A percentile compares a stretch with the other conserved stretches of the same genome.
These are phyloP conservation scores for Threskiornis aethiopicus DNA, from an alignment of 2,797 vertebrate species.

Conservation along the genomic window DNA sequence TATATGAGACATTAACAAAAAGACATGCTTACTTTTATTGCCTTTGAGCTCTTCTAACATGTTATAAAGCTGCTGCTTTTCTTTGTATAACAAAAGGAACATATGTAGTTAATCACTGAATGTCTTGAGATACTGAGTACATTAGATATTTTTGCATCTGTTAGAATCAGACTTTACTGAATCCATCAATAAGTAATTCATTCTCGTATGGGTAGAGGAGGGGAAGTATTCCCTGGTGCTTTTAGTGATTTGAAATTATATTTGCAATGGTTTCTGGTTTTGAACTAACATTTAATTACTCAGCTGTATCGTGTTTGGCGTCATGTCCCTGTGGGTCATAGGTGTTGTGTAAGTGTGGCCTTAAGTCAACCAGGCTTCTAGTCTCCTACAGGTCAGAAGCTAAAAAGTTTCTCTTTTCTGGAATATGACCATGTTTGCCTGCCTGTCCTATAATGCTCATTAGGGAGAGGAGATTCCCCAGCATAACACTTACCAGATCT, in stretches of 20 bases:
- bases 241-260: neutral
- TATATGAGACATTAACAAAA: constrained; percentile 43
- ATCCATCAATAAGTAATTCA: constrained; percentile 47
- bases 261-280: neutral
- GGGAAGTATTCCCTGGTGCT: neutral
- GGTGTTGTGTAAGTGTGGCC: neutral
- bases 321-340: neutral
- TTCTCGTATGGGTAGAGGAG: neutral
- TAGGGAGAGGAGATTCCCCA: constrained; percentile 23
- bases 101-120: constrained; percentile 29
- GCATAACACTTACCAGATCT: neutral
- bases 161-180: constrained; percentile 53
- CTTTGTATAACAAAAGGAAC: constrained; percentile 57
- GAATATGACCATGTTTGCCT: neutral
- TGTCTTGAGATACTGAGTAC: constrained; percentile 32
- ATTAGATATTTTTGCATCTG: constrained; percentile 50
- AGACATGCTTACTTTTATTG: constrained; percentile 32
- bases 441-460: neutral
- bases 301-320: neutral
- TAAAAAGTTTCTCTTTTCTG: neutral
- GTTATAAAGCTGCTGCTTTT: constrained; percentile 29
- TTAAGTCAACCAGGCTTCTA: neutral
- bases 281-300: neutral
- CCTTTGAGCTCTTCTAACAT: constrained; percentile 8
- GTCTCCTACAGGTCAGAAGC: neutral